These are phyloP conservation scores for Pimephales promelas DNA, from an alignment of 2,113 vertebrate species.

Conservation along the genomic window DNA sequence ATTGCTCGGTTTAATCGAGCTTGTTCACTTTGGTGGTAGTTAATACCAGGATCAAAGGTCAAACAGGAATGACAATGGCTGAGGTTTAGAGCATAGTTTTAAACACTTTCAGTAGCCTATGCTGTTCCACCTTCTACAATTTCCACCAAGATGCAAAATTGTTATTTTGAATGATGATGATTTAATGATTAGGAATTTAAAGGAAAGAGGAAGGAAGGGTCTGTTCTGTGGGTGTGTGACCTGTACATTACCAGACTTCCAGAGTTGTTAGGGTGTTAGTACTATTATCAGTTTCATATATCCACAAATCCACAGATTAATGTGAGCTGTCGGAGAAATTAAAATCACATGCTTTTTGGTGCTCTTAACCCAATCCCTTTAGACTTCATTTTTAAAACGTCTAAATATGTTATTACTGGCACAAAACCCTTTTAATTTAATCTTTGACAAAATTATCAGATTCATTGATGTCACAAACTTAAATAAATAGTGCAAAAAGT, in stretches of 20 bases:
- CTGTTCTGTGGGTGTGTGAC: slow-evolving; percentile 52
- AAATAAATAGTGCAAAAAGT: slow-evolving; percentile 67
- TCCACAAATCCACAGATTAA: slow-evolving; percentile 74
- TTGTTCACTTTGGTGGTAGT: slow-evolving; percentile 28
- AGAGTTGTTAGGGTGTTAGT: slow-evolving; percentile 63
- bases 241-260: slow-evolving; percentile 61
- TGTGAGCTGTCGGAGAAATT: slow-evolving; percentile 77
- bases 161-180: background rate
- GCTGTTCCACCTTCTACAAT: background rate
- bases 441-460: slow-evolving; percentile 79
- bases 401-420: slow-evolving; percentile 75
- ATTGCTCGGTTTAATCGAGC: slow-evolving; percentile 62
- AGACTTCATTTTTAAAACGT: slow-evolving; percentile 75
- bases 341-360: slow-evolving; percentile 79
- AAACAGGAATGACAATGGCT: slow-evolving; percentile 5
- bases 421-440: slow-evolving; percentile 77
- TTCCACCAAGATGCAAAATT: background rate
- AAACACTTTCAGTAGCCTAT: background rate
- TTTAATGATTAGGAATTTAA: background rate
- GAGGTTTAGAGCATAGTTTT: background rate
- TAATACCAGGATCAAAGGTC: slow-evolving; percentile 27
- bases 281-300: slow-evolving; percentile 74
- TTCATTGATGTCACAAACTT: slow-evolving; percentile 79
- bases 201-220: background rate
- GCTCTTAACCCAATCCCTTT: slow-evolving; percentile 76